Evolutionary conservation across 64 coral and sea anemone genomes (phyloP), one percentile per base, ranked within the genome.

Genomic region (Pocillopora damicornis): DNA sequence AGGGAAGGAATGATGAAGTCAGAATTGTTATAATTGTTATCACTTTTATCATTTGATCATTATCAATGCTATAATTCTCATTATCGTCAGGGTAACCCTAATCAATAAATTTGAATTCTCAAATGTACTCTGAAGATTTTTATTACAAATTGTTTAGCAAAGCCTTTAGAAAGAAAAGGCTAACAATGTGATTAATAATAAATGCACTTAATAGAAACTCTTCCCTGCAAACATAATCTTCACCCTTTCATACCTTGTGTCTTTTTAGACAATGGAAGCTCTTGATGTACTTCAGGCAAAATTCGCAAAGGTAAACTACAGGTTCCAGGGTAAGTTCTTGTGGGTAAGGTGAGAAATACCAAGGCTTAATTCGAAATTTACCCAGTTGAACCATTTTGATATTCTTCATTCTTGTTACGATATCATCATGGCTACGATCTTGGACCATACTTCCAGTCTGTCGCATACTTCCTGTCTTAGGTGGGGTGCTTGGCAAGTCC

Each of bases 281-380:
- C 83, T 99, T 99, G 74, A 94, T 91, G 76, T 92, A 99, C 20
- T 99, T 99, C 11, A 99, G 87, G 35, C 97, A 99, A 63, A 99
- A 99, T 88, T 99, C 97, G 88, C 97, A 99, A 58, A 99, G 84
- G 60, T 93, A 99, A 14, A 99, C 93, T 22, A 99, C 80, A 35
- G 97, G 75, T 2, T 87, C 87, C 83, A 92, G 80, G 15, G 97
- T 99, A 10, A 99, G 82, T 76, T 99, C 97, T 88, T 95, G 93
- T 14, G 97, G 97, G 51, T 99, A 99, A 0, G 97, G 97, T 72
- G 97, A 99, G 76, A 99, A 99, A 63, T 99, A 99, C 97, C 97
- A 99, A 1, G 97, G 97, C 75, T 91, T 87, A 63, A 99, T 99
- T 62, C 93, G 80, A 75, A 90, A 94, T 80, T 95, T 92, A 17